phyloP scores from a whole-genome alignment of 2,888 invertebrate species.

The Nudaria mundana region DNA sequence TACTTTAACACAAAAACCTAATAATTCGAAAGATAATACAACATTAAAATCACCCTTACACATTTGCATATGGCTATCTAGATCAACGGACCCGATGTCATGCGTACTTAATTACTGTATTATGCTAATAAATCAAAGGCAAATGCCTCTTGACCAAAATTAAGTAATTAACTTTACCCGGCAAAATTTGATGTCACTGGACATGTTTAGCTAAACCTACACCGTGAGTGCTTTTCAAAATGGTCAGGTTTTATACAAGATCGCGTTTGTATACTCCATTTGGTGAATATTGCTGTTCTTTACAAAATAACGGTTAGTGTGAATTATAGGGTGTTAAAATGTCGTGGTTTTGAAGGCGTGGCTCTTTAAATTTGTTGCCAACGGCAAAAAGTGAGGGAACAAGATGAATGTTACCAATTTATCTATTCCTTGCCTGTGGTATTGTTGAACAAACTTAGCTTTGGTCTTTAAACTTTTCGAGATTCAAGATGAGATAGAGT shows the following conservation, averaged over 20 bases:
- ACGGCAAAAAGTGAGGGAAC: slow-evolving; percentile 4
- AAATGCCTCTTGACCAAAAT: slow-evolving; percentile 62
- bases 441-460: too few relatives aligned
- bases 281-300: slow-evolving; percentile 36
- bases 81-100: slow-evolving; percentile 45
- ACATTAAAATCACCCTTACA: slow-evolving; percentile 28
- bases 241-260: slow-evolving; percentile 36
- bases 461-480: too few relatives aligned
- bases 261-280: slow-evolving; percentile 57
- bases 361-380: slow-evolving; percentile 6
- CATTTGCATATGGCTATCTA: slow-evolving; percentile 35
- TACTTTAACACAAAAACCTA: slow-evolving; percentile 14
- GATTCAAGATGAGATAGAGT: too few relatives aligned
- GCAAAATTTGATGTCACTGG: slow-evolving; percentile 41
- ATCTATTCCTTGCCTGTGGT: background rate
- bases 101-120: slow-evolving; percentile 56
- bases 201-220: slow-evolving; percentile 31
- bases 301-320: slow-evolving; percentile 39
- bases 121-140: slow-evolving; percentile 65
- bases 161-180: slow-evolving; percentile 67
- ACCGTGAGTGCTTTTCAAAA: slow-evolving; percentile 37
- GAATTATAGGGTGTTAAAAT: slow-evolving; percentile 30
- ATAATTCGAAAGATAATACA: slow-evolving; percentile 28
- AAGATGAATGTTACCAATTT: slow-evolving; percentile 3
- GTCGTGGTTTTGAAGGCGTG: slow-evolving; percentile 31